Evolutionary conservation across 2,797 vertebrate species (phyloP).

Genomic region (Philypnodon macrostomus): DNA sequence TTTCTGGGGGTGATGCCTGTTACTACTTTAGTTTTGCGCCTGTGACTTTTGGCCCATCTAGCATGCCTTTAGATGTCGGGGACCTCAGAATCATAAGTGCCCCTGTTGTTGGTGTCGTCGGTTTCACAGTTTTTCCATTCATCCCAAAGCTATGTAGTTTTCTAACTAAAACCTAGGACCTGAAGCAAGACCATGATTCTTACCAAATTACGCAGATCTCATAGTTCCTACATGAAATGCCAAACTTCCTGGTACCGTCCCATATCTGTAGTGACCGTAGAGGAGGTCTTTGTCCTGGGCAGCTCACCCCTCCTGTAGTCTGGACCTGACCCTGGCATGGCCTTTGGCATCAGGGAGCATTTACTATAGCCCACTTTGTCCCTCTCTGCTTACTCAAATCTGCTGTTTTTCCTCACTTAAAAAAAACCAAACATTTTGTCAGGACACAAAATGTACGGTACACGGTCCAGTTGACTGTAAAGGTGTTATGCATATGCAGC

Average conservation of each 20-base stretch:
- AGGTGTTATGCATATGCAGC: constrained; percentile 63
- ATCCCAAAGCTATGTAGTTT: constrained; percentile 54
- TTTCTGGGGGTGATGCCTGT: constrained; percentile 36
- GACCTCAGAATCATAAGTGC: constrained; percentile 58
- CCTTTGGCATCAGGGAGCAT: constrained; percentile 58
- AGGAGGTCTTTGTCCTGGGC: constrained; percentile 67
- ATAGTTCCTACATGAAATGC: constrained; percentile 31
- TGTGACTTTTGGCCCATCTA: constrained; percentile 55
- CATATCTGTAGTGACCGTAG: constrained; percentile 4
- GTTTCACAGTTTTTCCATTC: constrained; percentile 49
- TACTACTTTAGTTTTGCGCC: constrained; percentile 45
- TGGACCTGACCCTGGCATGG: constrained; percentile 56
- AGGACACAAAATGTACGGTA: constrained; percentile 32
- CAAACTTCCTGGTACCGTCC: constrained; percentile 26
- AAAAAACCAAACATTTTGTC: constrained; percentile 41
- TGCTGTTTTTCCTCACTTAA: constrained; percentile 21
- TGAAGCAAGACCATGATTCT: constrained; percentile 18
- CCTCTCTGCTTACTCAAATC: constrained; percentile 44
- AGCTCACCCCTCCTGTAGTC: constrained; percentile 60
- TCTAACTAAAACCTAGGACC: constrained; percentile 45
- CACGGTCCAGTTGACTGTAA: constrained; percentile 55
- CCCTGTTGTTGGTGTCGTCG: constrained; percentile 57
- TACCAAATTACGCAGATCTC: constrained; percentile 22
- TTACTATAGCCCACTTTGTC: constrained; percentile 16
- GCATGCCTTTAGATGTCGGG: constrained; percentile 73